These are phyloP conservation scores for Amphipyra tragopoginis DNA, from an alignment of 2,888 invertebrate genomes.

Conservation along the genomic window DNA sequence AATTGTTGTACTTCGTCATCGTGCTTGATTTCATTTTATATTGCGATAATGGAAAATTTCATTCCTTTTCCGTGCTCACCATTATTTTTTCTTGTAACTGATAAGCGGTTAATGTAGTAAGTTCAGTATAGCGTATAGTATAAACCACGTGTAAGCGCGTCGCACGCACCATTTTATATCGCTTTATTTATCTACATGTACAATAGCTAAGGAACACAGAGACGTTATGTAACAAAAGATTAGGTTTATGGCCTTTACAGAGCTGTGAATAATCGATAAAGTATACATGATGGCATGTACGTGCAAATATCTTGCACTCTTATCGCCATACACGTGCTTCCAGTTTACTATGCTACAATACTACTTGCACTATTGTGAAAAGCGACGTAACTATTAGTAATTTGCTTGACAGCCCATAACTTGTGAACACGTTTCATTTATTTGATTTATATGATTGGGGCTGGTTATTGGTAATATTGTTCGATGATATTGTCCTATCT, in stretches of 20 bases:
- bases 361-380: slow-evolving; percentile 60
- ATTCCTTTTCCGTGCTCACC: slow-evolving; percentile 79
- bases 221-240: slow-evolving; percentile 73
- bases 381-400: slow-evolving; percentile 50
- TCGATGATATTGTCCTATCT: slow-evolving; percentile 28
- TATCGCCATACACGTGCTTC: slow-evolving; percentile 80
- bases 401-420: slow-evolving; percentile 44
- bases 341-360: slow-evolving; percentile 70
- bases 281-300: slow-evolving; percentile 62
- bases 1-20: slow-evolving; percentile 59
- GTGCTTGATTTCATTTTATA: slow-evolving; percentile 75
- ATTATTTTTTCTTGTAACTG: slow-evolving; percentile 76
- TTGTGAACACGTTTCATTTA: slow-evolving; percentile 42
- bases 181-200: slow-evolving; percentile 56
- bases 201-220: slow-evolving; percentile 46
- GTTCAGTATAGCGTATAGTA: slow-evolving; percentile 66
- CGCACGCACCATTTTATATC: slow-evolving; percentile 65
- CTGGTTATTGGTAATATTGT: slow-evolving; percentile 45
- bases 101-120: slow-evolving; percentile 75
- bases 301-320: slow-evolving; percentile 67
- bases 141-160: slow-evolving; percentile 72
- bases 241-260: slow-evolving; percentile 70
- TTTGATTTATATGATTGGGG: slow-evolving; percentile 35
- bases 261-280: slow-evolving; percentile 76
- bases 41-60: slow-evolving; percentile 79